Conservation (phyloP, 2,797 vertebrate genomes). For the Manis crassicaudata region DNA sequence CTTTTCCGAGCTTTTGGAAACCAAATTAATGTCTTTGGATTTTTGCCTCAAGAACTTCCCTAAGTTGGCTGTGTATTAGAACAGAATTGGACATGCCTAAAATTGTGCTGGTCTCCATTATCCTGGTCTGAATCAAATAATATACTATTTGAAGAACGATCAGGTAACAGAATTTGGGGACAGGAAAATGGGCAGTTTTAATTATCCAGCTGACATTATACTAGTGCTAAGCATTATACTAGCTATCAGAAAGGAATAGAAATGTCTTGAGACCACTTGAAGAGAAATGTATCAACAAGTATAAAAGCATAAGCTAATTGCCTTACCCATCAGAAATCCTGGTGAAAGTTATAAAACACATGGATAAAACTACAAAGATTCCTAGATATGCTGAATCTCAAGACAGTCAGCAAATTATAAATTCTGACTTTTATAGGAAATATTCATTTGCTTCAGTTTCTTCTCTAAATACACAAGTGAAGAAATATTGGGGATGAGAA, state of each 20-base stretch:
- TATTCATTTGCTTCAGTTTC: background rate
- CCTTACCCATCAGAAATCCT: background rate
- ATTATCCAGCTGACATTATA: slow-evolving; percentile 45
- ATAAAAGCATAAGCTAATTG: background rate
- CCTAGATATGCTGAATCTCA: background rate
- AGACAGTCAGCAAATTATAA: background rate
- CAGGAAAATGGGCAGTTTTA: slow-evolving; percentile 3
- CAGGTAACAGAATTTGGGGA: background rate
- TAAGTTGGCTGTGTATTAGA: background rate
- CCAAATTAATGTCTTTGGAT: background rate
- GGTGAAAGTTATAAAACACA: background rate
- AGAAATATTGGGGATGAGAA: background rate
- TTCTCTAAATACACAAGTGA: background rate
- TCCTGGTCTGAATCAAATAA: slow-evolving; percentile 11
- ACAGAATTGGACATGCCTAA: background rate
- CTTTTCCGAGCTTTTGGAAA: slow-evolving; percentile 14
- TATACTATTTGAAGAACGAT: background rate
- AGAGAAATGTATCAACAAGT: slow-evolving; percentile 62
- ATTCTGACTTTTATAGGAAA: background rate
- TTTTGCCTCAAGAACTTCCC: background rate
- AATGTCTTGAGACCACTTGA: slow-evolving; percentile 19
- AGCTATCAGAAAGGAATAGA: background rate
- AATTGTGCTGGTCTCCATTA: slow-evolving; percentile 1
- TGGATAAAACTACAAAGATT: background rate
- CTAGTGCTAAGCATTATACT: background rate